Base-by-base conservation (phyloP, 2,113 vertebrate species). In the Lepisosteus oculatus region DNA sequence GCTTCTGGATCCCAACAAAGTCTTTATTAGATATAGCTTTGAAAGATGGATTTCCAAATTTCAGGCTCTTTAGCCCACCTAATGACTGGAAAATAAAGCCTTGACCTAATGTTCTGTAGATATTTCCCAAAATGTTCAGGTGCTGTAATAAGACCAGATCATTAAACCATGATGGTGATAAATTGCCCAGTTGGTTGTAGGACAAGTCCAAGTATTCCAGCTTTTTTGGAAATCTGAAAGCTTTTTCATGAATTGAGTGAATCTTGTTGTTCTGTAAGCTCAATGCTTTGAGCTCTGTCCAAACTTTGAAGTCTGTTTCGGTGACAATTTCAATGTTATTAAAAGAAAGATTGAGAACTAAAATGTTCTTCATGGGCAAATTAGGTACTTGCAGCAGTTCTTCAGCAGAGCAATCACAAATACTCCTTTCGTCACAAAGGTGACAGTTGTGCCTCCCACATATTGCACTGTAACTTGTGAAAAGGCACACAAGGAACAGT, bases 191-290 rank as follows among this genome's bases (percentile, higher is more conserved):
- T 0, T 17, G 76, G 73, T 96, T 96, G 6, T 77, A 56, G 0
- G 94, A 94, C 73, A 95, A 83, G 70, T 96, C 89, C 80, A 96
- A 81, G 62, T 80, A 77, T 75, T 93, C 81, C 5, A 96, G 85
- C 13, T 77, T 83, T 51, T 1, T 9, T 61, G 92, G 87, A 0
- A 78, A 76, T 3, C 0, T 0, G 73, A 96, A 95, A 0, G 92
- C 84, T 0, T 85, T 73, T 9, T 83, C 41, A 0, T 89, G 86
- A 74, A 95, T 91, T 0, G 41, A 74, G 17, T 55, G 54, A 72
- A 96, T 90, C 47, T 47, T 0, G 29, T 90, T 95, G 70, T 62
- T 75, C 7, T 73, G 84, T 70, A 96, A 68, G 41, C 80, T 71
- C 67, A 96, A 83, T 4, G 7, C 13, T 77, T 45, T 70, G 61